Evolutionary conservation across 1,140 invertebrate genomes (phyloP), one percentile per base, ranked within the genome.

Genomic region (Brevipalpus yothersi): DNA sequence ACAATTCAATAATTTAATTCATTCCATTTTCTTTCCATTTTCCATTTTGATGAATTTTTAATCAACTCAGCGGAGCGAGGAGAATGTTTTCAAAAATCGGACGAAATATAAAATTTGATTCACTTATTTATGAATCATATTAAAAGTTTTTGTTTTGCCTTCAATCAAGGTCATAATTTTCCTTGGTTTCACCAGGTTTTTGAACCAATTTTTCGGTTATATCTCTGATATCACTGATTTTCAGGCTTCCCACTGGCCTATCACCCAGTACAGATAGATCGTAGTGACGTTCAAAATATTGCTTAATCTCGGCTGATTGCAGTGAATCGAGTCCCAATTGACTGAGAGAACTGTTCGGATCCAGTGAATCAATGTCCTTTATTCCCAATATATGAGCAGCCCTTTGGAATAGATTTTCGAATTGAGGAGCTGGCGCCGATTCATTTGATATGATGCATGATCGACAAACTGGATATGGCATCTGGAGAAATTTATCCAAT

Each of bases 231-330:
- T 51, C 49, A 10, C n/a, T 10, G 21, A 51, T 51, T 17, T 17
- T 51, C 9, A 51, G n/a, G n/a, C 49, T 51, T 51, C 49, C 49
- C 49, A 51, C 5, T n/a, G 49, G 49, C 21, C 17, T 51, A n/a
- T 51, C 49, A 4, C 21, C 49, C 9, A 51, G n/a, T 3, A 10
- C 3, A 2, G 31, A 31, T 17, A 51, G 49, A 70, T 94, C 88
- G 71, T 84, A 92, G 64, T 87, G 86, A 57, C 89, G 78, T 69
- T 96, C 91, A 10, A 97, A 72, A 0, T 84, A 88, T 69, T 96
- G 91, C 72, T 95, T 95, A 61, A 97, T 89, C 75, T 97, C 93
- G 0, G 93, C 88, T 58, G 87, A 89, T 91, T 97, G 96, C 41
- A 98, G 72, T 0, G 90, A 95, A 68, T 97, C 93, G 80, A 97